phyloP scores from a whole-genome alignment of 2,113 vertebrate species.

The Catharus bicknelli region DNA sequence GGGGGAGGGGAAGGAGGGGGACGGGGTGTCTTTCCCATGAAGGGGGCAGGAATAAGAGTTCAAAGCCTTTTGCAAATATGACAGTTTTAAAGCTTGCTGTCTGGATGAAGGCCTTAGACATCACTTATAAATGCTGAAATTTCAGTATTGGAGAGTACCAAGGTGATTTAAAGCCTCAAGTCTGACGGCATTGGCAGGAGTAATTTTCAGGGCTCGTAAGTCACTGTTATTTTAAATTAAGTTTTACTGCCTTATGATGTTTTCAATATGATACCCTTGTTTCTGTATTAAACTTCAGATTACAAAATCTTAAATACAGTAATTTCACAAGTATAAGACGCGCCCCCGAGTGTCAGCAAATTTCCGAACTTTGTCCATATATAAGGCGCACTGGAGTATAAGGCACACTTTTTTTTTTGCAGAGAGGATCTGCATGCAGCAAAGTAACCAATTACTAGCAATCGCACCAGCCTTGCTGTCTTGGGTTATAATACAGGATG shows the following conservation, averaged over 20 bases:
- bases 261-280: not conserved
- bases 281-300: not conserved
- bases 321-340: too few relatives aligned
- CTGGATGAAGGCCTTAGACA: not conserved
- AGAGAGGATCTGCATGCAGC: too few relatives aligned
- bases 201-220: not conserved
- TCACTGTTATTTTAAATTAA: not conserved
- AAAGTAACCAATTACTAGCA: too few relatives aligned
- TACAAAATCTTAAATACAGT: not conserved
- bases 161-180: not conserved
- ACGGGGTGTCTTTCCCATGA: not conserved
- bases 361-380: too few relatives aligned
- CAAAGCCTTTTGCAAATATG: not conserved
- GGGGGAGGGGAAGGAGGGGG: too few relatives aligned
- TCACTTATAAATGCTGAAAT: not conserved
- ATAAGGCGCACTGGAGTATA: too few relatives aligned
- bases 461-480: too few relatives aligned
- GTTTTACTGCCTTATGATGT: not conserved
- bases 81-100: not conserved
- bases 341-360: too few relatives aligned
- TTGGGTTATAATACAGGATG: too few relatives aligned
- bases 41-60: rapidly evolving
- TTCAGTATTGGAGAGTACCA: not conserved
- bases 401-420: too few relatives aligned
- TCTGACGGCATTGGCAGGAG: not conserved